Percentiles rank a stretch among this genome's conserved stretches.
Conservation (phyloP, 2,113 vertebrate species). For the Oryzias javanicus region DNA sequence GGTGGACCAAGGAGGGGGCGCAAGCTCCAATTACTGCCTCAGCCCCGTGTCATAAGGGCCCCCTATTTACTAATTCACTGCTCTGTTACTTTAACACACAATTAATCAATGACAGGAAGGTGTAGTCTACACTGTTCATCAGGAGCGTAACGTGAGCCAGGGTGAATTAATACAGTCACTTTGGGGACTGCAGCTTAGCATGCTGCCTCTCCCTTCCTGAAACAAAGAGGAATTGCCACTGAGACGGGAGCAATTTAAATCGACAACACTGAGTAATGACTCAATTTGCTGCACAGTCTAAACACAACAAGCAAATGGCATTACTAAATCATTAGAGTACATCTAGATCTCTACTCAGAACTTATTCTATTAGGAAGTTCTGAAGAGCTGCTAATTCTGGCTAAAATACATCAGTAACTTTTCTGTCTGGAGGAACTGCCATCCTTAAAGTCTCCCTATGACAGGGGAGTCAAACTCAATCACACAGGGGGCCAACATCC, state of each 20-base stretch:
- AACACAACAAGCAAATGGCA: constrained; percentile 70
- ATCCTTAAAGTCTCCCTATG: too few species aligned
- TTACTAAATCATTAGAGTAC: constrained; percentile 70
- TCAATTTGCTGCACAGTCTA: constrained; percentile 71
- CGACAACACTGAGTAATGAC: constrained; percentile 73
- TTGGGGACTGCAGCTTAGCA: constrained; percentile 64
- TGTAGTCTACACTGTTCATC: constrained; percentile 66
- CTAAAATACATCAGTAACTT: too few species aligned
- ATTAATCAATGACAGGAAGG: constrained; percentile 76
- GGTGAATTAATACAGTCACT: constrained; percentile 72
- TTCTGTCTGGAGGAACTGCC: too few species aligned
- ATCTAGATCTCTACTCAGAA: constrained; percentile 53
- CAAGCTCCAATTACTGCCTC: constrained; percentile 60
- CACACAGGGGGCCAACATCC: too few species aligned
- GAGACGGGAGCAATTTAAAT: constrained; percentile 73
- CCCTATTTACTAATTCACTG: constrained; percentile 72
- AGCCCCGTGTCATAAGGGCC: constrained; percentile 50
- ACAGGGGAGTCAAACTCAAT: too few species aligned
- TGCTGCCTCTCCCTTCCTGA: constrained; percentile 59
- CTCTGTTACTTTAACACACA: constrained; percentile 74
- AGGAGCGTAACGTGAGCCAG: constrained; percentile 60
- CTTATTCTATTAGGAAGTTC: constrained; percentile 43
- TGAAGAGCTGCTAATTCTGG: too few species aligned
- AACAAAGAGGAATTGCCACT: constrained; percentile 70
- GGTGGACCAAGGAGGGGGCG: constrained; percentile 25